A percentile compares a stretch with the other conserved stretches of the same genome.
phyloP scores from a whole-genome alignment of 2,113 vertebrate species.

The Chascanopsetta lugubris region DNA sequence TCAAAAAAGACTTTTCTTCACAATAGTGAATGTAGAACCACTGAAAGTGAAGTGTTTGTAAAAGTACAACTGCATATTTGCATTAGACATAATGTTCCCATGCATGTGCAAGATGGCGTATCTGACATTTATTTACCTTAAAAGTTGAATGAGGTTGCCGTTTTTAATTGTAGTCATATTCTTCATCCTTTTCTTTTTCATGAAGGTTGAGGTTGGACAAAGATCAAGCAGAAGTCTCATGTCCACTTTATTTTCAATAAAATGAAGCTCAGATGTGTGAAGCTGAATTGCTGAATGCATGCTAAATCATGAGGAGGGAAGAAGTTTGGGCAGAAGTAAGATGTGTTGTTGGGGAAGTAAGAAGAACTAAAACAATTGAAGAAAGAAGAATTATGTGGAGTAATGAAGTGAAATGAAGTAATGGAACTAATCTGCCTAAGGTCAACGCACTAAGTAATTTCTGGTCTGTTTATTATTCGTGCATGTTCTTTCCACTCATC shows the following conservation, averaged over 20 bases:
- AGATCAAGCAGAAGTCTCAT: constrained; percentile 98
- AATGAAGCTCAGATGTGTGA: constrained; percentile 99
- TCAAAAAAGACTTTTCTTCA: too few relatives aligned
- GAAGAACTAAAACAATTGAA: constrained; percentile 99
- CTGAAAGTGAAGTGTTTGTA: constrained; percentile 47
- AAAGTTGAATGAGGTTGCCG: constrained; percentile 66
- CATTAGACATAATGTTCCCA: constrained; percentile 35
- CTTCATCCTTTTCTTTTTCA: constrained; percentile 99
- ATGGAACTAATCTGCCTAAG: constrained; percentile 99
- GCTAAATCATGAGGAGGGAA: constrained; percentile 97
- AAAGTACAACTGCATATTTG: constrained; percentile 20
- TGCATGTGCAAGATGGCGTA: constrained; percentile 57
- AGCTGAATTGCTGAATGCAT: constrained; percentile 99
- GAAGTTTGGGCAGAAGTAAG: constrained; percentile 96
- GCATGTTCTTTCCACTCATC: constrained; percentile 86
- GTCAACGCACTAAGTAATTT: constrained; percentile 98
- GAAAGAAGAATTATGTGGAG: constrained; percentile 98
- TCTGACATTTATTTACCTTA: constrained; percentile 54
- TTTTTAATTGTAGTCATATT: constrained; percentile 88
- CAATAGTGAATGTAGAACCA: constrained; percentile 34
- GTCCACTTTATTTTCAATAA: constrained; percentile 96
- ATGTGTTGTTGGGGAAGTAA: constrained; percentile 94
- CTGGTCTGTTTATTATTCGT: constrained; percentile 98
- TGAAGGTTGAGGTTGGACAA: constrained; percentile 99
- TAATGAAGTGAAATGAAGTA: constrained; percentile 91